Conservation (phyloP, 2,888 invertebrate genomes). For the Eupithecia pulchellata region DNA sequence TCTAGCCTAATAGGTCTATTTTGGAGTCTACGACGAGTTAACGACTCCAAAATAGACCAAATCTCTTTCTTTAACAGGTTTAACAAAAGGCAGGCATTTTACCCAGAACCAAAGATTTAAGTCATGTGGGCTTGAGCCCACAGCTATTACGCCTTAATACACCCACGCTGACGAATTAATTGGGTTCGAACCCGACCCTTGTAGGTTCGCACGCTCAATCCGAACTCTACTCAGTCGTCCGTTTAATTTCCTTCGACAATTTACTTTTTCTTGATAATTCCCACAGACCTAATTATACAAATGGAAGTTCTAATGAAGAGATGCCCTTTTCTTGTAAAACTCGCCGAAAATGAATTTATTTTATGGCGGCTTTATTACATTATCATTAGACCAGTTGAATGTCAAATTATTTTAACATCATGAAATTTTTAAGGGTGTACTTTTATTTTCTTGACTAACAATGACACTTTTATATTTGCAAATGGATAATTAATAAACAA, state of each 20-base stretch:
- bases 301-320: slow-evolving; percentile 37
- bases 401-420: slow-evolving; percentile 6
- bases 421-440: background rate
- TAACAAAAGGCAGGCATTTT: too few species aligned
- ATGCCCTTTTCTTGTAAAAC: slow-evolving; percentile 38
- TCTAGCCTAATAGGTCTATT: too few species aligned
- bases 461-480: background rate
- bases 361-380: slow-evolving; percentile 2
- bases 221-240: slow-evolving; percentile 50
- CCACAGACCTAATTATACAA: slow-evolving; percentile 41
- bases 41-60: too few species aligned
- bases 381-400: background rate
- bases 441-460: background rate
- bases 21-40: too few species aligned
- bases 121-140: background rate
- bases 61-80: too few species aligned
- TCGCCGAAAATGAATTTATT: slow-evolving; percentile 25
- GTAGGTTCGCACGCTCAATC: slow-evolving; percentile 63
- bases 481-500: too few species aligned
- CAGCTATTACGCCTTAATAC: slow-evolving; percentile 24
- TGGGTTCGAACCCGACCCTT: slow-evolving; percentile 56
- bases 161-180: slow-evolving; percentile 46
- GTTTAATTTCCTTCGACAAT: slow-evolving; percentile 56
- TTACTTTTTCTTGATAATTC: slow-evolving; percentile 47
- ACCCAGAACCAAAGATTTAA: background rate